Percentiles rank a stretch among this genome's conserved stretches.
These are phyloP conservation scores for Drosophila hawaiiensis DNA, from an alignment of 2,888 invertebrate genomes.

Conservation along the genomic window DNA sequence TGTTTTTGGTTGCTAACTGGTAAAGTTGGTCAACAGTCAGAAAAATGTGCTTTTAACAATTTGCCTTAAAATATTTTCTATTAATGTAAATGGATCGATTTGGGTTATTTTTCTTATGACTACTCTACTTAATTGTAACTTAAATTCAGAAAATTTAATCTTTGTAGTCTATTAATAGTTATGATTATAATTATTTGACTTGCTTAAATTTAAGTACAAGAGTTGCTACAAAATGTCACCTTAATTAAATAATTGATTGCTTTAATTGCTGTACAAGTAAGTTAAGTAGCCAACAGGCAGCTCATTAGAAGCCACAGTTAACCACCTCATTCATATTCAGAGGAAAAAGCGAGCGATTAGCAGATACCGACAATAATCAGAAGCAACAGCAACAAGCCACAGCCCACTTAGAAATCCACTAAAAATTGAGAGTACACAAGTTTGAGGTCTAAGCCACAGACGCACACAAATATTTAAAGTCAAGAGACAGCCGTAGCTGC, in stretches of 20 bases:
- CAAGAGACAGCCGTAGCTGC: slow-evolving; percentile 22
- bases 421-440: slow-evolving; percentile 53
- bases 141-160: neutral
- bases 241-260: slow-evolving; percentile 15
- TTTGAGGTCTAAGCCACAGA: slow-evolving; percentile 35
- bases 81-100: slow-evolving; percentile 70
- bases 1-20: neutral
- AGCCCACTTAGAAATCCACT: slow-evolving; percentile 26
- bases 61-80: neutral
- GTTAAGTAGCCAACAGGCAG: slow-evolving; percentile 16
- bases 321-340: slow-evolving; percentile 49
- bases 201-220: slow-evolving; percentile 28
- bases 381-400: neutral
- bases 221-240: slow-evolving; percentile 5
- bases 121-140: neutral
- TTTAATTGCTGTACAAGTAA: slow-evolving; percentile 15
- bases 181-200: slow-evolving; percentile 30
- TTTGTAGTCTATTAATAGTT: neutral
- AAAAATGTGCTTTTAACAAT: neutral
- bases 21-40: neutral
- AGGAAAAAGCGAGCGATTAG: slow-evolving; percentile 20
- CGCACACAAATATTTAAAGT: slow-evolving; percentile 60
- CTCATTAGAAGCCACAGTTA: slow-evolving; percentile 22
- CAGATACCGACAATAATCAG: slow-evolving; percentile 29
- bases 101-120: slow-evolving; percentile 1